Conservation (phyloP, 2,888 invertebrate species). For the Agrypnus murinus region DNA sequence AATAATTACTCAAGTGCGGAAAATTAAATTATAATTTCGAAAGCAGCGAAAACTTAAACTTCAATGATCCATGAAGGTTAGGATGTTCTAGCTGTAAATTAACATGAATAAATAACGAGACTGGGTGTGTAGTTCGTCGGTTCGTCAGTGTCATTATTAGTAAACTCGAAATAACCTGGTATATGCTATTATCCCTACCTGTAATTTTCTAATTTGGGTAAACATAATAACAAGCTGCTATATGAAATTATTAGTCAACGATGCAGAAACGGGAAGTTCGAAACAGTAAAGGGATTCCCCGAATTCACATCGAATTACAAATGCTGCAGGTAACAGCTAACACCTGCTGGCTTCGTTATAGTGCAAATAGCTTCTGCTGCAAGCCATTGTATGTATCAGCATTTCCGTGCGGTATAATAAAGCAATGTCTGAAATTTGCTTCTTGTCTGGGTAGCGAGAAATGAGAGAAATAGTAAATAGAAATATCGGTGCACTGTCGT, state of each 20-base stretch:
- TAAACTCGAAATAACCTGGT: neutral
- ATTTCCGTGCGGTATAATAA: constrained; percentile 29
- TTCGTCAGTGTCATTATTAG: constrained; percentile 26
- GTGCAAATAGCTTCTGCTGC: constrained; percentile 34
- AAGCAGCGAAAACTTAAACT: neutral
- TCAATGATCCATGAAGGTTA: neutral
- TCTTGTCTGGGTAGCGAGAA: constrained; percentile 9
- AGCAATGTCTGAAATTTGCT: constrained; percentile 25
- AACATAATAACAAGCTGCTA: constrained; percentile 26
- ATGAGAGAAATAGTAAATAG: constrained; percentile 1
- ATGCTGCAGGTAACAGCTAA: constrained; percentile 31
- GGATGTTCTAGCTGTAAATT: neutral
- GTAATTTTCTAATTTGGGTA: constrained; percentile 33
- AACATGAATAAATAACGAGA: constrained; percentile 24
- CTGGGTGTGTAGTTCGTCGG: neutral
- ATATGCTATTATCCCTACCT: constrained; percentile 20
- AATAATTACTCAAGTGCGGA: too few relatives aligned
- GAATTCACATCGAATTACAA: constrained; percentile 36
- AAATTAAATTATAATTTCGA: neutral
- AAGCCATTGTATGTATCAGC: constrained; percentile 34
- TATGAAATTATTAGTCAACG: constrained; percentile 25
- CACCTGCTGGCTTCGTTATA: constrained; percentile 37
- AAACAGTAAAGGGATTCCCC: constrained; percentile 20
- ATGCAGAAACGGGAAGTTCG: constrained; percentile 27
- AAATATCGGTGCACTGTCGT: constrained; percentile 2